Conservation (phyloP, 2,888 invertebrate genomes). For the Caenorhabditis angaria region DNA sequence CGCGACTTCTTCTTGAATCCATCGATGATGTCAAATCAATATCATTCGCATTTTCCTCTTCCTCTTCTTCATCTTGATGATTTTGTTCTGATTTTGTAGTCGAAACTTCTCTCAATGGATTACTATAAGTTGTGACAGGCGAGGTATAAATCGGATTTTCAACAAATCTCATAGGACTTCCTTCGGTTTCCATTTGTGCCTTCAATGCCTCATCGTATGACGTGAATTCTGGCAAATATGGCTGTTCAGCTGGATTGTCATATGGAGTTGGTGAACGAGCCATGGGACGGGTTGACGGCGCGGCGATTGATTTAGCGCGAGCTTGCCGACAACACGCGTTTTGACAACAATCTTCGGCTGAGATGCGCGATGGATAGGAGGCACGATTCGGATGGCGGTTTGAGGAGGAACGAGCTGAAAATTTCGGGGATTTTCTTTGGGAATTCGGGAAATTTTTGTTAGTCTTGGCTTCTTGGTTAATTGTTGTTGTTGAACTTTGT, state of each 20-base stretch:
- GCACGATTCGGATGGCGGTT: conserved; percentile 35
- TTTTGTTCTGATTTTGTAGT: too few species aligned
- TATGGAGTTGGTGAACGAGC: conserved; percentile 42
- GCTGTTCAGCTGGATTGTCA: conserved; percentile 30
- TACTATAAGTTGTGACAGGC: conserved; percentile 42
- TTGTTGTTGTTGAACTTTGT: too few species aligned
- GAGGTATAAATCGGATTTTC: conserved; percentile 46
- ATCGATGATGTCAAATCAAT: conserved; percentile 45
- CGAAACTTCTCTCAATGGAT: conserved; percentile 38
- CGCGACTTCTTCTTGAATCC: conserved; percentile 43
- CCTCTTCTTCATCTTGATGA: conserved; percentile 13
- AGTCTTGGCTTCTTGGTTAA: too few species aligned
- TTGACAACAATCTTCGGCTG: conserved; percentile 16
- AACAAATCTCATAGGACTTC: conserved; percentile 4
- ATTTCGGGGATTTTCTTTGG: background rate
- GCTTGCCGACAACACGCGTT: conserved; percentile 13
- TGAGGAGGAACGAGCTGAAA: conserved; percentile 42
- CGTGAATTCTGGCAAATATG: conserved; percentile 33
- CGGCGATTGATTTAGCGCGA: conserved; percentile 28
- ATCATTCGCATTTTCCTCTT: conserved; percentile 44
- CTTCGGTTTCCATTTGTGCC: background rate
- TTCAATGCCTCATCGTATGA: conserved; percentile 57
- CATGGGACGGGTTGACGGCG: too few species aligned
- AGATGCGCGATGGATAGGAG: conserved; percentile 38
- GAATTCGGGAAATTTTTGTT: too few species aligned